Evolutionary conservation across 2,888 invertebrate species (phyloP), one percentile per base, ranked within the genome.

Genomic region (Limenitis camilla): DNA sequence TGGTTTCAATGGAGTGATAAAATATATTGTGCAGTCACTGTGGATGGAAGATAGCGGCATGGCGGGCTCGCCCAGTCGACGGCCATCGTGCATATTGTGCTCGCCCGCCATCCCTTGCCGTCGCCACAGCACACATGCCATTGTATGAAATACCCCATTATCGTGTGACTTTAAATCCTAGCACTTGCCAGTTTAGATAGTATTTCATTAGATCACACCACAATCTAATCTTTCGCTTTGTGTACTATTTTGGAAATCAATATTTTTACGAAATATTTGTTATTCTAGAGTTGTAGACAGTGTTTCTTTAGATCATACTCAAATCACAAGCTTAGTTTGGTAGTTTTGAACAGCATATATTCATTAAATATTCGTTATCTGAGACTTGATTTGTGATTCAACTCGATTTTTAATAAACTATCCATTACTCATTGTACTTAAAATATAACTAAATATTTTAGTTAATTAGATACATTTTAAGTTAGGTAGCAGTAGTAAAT

Each of bases 1-100:
- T 44, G 27, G 29, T 4, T 31, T 43, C 10, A 42, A 31, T 57
- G 54, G 55, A 53, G 31, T 60, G 40, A 60, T 41, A 38, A 52
- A 42, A 55, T 61, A 56, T 65, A 55, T 64, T 69, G 68, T 63
- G 69, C 89, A 91, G 91, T 91, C 90, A 71, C 86, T 90, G 78
- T 90, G 90, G 90, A 63, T 86, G 81, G 90, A 90, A 66, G 89
- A 90, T 58, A 71, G 67, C 46, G 67, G 56, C 28, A 58, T 56
- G 44, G 67, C 75, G 55, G 76, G 73, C 56, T 68, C 55, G 61
- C 64, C 74, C 55, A 64, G 76, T 58, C 59, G 42, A 40, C 60
- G 62, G 36, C 61, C 63, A 5, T 65, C 69, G 49, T 75, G 74
- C 77, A 74, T 76, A 52, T 60, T 65, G 62, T 69, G 72, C 64